Base-by-base conservation (phyloP, 2,113 vertebrate species). In the Sorex araneus region DNA sequence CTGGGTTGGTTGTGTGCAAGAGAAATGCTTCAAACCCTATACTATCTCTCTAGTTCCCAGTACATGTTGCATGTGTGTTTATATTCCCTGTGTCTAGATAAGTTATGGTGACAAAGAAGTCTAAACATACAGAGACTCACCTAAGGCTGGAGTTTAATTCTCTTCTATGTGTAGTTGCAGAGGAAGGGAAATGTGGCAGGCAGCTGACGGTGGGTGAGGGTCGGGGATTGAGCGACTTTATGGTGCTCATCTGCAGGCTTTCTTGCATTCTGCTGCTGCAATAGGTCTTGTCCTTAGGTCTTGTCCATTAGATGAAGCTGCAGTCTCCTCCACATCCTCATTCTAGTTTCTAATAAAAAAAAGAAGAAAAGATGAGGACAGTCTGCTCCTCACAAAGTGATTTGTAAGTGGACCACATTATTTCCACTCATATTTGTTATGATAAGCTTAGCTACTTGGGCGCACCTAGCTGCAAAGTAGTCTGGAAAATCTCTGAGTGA, bases 121-220 rank as follows among this genome's bases (percentile, higher is more conserved):
- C 40, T 47, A 54, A 79, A 93, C 84, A 69, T 76, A 70, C 12
- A 69, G 67, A 83, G 36, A 18, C 15, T 86, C 89, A 74, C 67
- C 40, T 54, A 64, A 79, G 50, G 73, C 71, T 87, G 74, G 66
- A 50, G 40, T 70, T 63, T 75, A 74, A 84, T 84, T 80, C 16
- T 36, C n/a, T 87, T 75, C 23, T 4, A 23, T 84, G 50, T 88
- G 64, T 76, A 36, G 45, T 76, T 88, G 90, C 47, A 84, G 73
- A 84, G 47, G 32, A 87, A 94, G 67, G 6, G 50, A 27, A 50
- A 32, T 34, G 5, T 10, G 50, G 50, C 16, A 54, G 50, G 50
- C 40, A 40, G 40, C 40, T 40, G 40, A 7, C 11, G 50, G 50
- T 54, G 11, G 50, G 50, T 54, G 16, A 18, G 50, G 50, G 11